These are phyloP conservation scores for Epizoanthus stellaris DNA, from an alignment of 92 coral and sea anemone species.

Conservation along the genomic window DNA sequence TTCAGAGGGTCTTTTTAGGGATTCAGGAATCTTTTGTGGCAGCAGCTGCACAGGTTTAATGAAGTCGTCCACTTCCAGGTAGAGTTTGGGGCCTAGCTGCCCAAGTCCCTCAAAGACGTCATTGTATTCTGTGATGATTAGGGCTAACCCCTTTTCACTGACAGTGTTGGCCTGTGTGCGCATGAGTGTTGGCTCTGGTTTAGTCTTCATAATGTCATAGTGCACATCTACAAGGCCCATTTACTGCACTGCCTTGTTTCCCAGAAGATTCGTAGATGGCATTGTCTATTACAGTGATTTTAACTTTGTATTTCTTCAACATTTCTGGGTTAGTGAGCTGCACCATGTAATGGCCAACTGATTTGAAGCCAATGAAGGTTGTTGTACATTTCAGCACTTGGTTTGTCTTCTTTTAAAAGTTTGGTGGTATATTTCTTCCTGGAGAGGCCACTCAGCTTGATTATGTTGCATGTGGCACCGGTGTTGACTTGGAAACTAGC, in stretches of 20 bases:
- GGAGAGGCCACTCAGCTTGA: too few species aligned
- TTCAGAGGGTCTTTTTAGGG: too few species aligned
- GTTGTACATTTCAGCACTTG: constrained; percentile 42
- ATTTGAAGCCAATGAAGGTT: constrained; percentile 24
- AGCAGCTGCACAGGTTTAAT: neutral
- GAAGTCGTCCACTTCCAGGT: neutral
- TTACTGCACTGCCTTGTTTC: constrained; percentile 31
- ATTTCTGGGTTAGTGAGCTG: constrained; percentile 30
- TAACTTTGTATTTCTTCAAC: constrained; percentile 27
- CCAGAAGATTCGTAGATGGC: constrained; percentile 21
- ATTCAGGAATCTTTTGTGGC: too few species aligned
- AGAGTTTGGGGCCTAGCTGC: neutral
- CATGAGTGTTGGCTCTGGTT: constrained; percentile 1
- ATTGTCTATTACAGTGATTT: constrained; percentile 19
- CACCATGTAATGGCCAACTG: constrained; percentile 27
- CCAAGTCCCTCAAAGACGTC: constrained; percentile 34
- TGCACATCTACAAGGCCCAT: constrained; percentile 30
- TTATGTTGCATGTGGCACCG: too few species aligned
- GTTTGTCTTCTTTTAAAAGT: neutral
- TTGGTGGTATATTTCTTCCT: constrained; percentile 14
- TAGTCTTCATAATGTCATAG: constrained; percentile 6
- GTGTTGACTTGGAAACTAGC: too few species aligned
- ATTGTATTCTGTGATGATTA: neutral
- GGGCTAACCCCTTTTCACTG: neutral
- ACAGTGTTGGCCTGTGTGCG: neutral